phyloP scores from a whole-genome alignment of 2,888 invertebrate species.

The Drosophila borborema region DNA sequence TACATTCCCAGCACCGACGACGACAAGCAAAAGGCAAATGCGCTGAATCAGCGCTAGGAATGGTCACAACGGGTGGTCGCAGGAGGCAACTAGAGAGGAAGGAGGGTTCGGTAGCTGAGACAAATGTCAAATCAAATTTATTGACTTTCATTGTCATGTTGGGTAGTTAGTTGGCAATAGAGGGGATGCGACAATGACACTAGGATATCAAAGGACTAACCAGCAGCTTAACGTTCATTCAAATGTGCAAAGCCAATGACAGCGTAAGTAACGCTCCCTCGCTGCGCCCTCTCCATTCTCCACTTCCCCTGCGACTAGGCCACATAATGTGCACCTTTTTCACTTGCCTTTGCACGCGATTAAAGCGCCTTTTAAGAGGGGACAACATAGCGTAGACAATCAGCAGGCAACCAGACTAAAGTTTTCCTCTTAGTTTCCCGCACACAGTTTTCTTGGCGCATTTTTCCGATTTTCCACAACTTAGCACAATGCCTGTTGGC shows the following conservation, averaged over 20 bases:
- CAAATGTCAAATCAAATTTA: constrained; percentile 79
- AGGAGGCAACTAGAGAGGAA: not conserved
- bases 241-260: constrained; percentile 78
- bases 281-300: not conserved
- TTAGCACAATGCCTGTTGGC: constrained; percentile 66
- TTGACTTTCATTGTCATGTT: constrained; percentile 74
- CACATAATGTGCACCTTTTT: constrained; percentile 62
- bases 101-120: constrained; percentile 16
- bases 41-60: constrained; percentile 70
- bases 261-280: constrained; percentile 18
- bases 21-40: constrained; percentile 55
- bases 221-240: constrained; percentile 64
- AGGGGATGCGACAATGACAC: constrained; percentile 35
- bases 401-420: constrained; percentile 40
- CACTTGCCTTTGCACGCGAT: constrained; percentile 58
- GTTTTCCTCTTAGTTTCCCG: constrained; percentile 27
- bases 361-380: constrained; percentile 60
- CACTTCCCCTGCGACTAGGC: not conserved
- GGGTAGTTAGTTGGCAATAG: constrained; percentile 17
- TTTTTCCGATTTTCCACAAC: constrained; percentile 39
- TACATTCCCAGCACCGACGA: constrained; percentile 51
- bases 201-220: constrained; percentile 39
- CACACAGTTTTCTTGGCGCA: constrained; percentile 21
- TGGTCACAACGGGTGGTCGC: constrained; percentile 5
- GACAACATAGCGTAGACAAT: constrained; percentile 58